Percentiles rank a stretch among this genome's conserved stretches.
phyloP scores from a whole-genome alignment of 2,797 vertebrate species.

The Prionace glauca region DNA sequence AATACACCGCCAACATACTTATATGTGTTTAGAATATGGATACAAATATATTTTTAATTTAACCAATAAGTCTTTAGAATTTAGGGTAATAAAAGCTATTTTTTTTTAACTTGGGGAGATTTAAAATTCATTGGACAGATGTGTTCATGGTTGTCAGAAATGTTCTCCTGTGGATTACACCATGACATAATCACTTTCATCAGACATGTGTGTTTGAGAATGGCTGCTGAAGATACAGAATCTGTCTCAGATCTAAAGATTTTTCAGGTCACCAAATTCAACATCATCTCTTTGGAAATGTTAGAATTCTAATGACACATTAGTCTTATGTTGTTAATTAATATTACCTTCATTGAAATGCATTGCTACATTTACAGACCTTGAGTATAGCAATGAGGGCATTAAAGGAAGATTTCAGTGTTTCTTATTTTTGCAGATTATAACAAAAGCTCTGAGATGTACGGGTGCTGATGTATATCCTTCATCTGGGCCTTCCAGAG shows the following conservation, averaged over 20 bases:
- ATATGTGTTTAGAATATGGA: conserved; percentile 1
- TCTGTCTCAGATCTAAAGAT: conserved; percentile 31
- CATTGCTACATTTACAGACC: not conserved
- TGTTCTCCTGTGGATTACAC: conserved; percentile 32
- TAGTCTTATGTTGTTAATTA: not conserved
- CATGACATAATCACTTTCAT: conserved; percentile 34
- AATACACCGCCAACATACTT: conserved; percentile 6
- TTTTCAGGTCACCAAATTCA: conserved; percentile 26
- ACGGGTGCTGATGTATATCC: not conserved
- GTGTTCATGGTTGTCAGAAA: conserved; percentile 23
- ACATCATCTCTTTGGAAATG: conserved; percentile 16
- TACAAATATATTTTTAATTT: conserved; percentile 26
- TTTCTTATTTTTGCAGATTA: not conserved
- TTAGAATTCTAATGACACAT: conserved; percentile 7
- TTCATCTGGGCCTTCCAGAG: not conserved
- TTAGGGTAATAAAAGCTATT: not conserved
- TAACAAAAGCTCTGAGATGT: not conserved
- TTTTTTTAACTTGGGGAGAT: not conserved
- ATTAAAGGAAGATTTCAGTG: not conserved
- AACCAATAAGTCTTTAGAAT: not conserved
- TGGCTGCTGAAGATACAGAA: not conserved
- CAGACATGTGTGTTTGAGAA: conserved; percentile 31
- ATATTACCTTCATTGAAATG: not conserved
- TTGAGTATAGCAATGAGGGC: not conserved
- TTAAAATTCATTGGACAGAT: conserved; percentile 35